Percentiles rank a stretch among this genome's conserved stretches.
These are phyloP conservation scores for Drosophila bocki DNA, from an alignment of 1,140 invertebrate genomes.

Conservation along the genomic window DNA sequence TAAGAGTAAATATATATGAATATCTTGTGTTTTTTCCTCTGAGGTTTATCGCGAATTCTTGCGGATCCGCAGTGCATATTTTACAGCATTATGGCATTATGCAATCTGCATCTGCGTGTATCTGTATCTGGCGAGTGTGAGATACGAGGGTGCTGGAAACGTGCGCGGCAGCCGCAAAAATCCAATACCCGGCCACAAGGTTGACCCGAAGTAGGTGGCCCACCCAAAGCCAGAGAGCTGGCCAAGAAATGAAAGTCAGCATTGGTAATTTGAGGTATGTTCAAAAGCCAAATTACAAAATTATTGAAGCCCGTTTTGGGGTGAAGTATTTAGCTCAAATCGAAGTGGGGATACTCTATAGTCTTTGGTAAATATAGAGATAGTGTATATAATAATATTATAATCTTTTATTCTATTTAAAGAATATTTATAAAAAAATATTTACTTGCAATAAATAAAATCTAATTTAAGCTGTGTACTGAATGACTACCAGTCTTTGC, in stretches of 20 bases:
- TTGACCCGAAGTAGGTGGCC: slow-evolving; percentile 74
- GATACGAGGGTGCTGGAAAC: slow-evolving; percentile 46
- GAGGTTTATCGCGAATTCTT: slow-evolving; percentile 42
- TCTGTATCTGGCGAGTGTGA: slow-evolving; percentile 39
- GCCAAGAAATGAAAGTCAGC: slow-evolving; percentile 75
- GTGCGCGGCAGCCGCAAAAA: slow-evolving; percentile 49
- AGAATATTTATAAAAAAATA: background rate
- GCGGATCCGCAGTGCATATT: slow-evolving; percentile 45
- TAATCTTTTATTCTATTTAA: background rate
- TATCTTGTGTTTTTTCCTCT: slow-evolving; percentile 20
- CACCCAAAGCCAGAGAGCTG: slow-evolving; percentile 27
- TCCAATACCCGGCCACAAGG: slow-evolving; percentile 67
- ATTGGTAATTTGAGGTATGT: slow-evolving; percentile 66
- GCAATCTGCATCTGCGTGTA: slow-evolving; percentile 39
- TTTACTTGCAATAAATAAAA: background rate
- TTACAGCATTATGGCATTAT: slow-evolving; percentile 34
- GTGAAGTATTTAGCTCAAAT: background rate
- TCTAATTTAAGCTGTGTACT: background rate
- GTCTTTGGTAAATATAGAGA: background rate
- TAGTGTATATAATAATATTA: background rate
- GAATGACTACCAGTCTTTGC: background rate
- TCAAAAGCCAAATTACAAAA: slow-evolving; percentile 64
- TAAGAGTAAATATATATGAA: slow-evolving; percentile 22
- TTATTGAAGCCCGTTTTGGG: slow-evolving; percentile 29
- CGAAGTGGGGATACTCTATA: slow-evolving; percentile 18